Evolutionary conservation across 2,888 invertebrate species (phyloP), one percentile per base, ranked within the genome.

Genomic region (Oscheius sp.): DNA sequence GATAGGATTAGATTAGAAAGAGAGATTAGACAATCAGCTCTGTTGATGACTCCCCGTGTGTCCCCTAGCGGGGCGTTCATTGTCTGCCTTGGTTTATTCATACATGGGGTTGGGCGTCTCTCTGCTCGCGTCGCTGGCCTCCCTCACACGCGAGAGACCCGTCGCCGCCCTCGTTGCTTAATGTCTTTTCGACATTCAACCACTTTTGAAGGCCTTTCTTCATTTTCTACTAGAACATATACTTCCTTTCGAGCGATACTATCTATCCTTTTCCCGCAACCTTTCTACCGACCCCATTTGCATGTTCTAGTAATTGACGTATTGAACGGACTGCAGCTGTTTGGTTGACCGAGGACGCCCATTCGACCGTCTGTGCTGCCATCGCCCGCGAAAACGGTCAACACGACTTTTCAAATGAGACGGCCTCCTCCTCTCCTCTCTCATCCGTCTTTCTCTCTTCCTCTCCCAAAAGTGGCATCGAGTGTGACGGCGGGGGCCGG

Each of bases 11-110:
- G 20, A 14, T 41, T 41, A 41, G 41, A 41, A 20, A 41, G 8
- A 36, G 36, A 12, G 47, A 24, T 12, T n/a, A 47, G 22, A 24
- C 22, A 20, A 47, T 9, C 24, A 22, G 47, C 47, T 12, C 4
- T 20, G 54, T n/a, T 22, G 54, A 14, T 24, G 20, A 22, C 49
- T 24, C 49, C 14, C 49, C 14, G 22, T 24, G 20, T 24, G 12
- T 49, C 49, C 9, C 59, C 59, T 26, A 14, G 56, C 56, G 56
- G n/a, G 50, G 36, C 59, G 59, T 59, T 59, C 59, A 59, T 59
- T 59, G 59, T 59, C 44, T 44, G 59, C 44, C 59, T 59, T 59
- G 59, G 59, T 59, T 59, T 59, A 59, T 59, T 59, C 59, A 59
- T 59, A 59, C 59, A 59, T 59, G 59, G 54, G 47, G 59, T 26